A percentile compares a stretch with the other conserved stretches of the same genome.
phyloP scores from a whole-genome alignment of 2,797 vertebrate species.

The Oceanodroma leucorhoa region DNA sequence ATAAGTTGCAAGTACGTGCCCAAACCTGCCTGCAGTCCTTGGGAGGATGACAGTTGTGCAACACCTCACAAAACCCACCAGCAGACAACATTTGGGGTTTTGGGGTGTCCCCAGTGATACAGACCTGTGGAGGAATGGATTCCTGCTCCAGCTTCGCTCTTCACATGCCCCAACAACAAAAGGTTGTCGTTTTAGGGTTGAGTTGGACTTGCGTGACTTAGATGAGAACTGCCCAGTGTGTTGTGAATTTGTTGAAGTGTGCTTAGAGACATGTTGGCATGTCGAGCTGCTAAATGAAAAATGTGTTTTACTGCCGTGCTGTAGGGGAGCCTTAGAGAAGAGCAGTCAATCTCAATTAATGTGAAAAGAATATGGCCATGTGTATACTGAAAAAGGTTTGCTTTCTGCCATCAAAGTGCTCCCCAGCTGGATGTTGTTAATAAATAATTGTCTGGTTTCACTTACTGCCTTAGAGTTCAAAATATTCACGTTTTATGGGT shows the following conservation, averaged over 20 bases:
- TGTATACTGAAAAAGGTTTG: slow-evolving; percentile 8
- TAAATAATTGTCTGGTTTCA: slow-evolving; percentile 56
- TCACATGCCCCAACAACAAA: background rate
- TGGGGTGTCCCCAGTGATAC: background rate
- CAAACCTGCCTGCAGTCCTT: background rate
- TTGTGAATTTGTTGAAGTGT: slow-evolving; percentile 20
- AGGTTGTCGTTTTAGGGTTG: background rate
- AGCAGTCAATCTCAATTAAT: slow-evolving; percentile 48
- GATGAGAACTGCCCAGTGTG: background rate
- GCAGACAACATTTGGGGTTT: background rate
- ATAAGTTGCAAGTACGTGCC: background rate
- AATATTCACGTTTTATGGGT: background rate
- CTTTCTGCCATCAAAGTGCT: slow-evolving; percentile 50
- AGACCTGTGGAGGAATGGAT: background rate
- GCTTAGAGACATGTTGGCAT: background rate
- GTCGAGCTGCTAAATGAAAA: slow-evolving; percentile 18
- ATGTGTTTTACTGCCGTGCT: background rate
- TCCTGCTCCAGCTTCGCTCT: background rate
- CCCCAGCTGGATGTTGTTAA: slow-evolving; percentile 38
- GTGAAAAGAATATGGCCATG: slow-evolving; percentile 25
- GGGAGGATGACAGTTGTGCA: background rate
- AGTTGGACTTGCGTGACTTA: background rate
- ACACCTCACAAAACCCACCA: background rate
- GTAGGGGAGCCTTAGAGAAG: slow-evolving; percentile 10
- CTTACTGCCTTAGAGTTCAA: slow-evolving; percentile 27